Conservation (phyloP, 2,888 invertebrate species). For the Thymelicus acteon region DNA sequence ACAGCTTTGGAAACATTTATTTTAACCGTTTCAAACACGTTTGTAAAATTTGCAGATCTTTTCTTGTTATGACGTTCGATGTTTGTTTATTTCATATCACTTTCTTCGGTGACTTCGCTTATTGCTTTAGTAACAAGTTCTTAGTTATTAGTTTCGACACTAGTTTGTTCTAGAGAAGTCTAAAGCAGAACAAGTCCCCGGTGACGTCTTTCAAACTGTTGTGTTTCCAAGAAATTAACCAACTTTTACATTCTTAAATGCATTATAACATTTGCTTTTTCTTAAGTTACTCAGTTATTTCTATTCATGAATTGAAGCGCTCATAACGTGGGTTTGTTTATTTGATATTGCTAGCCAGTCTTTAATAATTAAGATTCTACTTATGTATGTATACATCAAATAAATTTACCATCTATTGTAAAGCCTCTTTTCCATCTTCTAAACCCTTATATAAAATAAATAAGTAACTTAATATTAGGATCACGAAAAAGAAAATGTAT, state of each 20-base stretch:
- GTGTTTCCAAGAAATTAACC: slow-evolving; percentile 26
- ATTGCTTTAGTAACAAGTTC: slow-evolving; percentile 28
- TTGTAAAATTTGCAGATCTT: slow-evolving; percentile 58
- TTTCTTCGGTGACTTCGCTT: slow-evolving; percentile 21
- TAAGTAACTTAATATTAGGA: not conserved
- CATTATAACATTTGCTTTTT: slow-evolving; percentile 14
- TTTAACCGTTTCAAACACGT: slow-evolving; percentile 54
- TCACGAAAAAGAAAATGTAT: not conserved
- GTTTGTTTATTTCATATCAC: slow-evolving; percentile 34
- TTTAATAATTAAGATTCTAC: too few species aligned
- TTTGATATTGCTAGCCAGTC: not conserved
- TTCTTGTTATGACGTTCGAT: slow-evolving; percentile 63
- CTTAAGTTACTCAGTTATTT: not conserved
- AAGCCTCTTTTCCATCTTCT: not conserved
- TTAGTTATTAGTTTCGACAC: slow-evolving; percentile 35
- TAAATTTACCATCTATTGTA: not conserved
- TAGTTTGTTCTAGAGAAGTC: slow-evolving; percentile 28
- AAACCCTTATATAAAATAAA: not conserved
- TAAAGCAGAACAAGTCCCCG: slow-evolving; percentile 26
- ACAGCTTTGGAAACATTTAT: slow-evolving; percentile 69
- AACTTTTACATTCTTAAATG: slow-evolving; percentile 24
- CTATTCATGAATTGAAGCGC: not conserved
- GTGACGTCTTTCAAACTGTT: slow-evolving; percentile 24
- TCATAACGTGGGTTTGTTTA: not conserved
- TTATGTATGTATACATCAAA: too few species aligned